Evolutionary conservation across 2,113 vertebrate genomes (phyloP).

Genomic region (Pituophis catenifer): DNA sequence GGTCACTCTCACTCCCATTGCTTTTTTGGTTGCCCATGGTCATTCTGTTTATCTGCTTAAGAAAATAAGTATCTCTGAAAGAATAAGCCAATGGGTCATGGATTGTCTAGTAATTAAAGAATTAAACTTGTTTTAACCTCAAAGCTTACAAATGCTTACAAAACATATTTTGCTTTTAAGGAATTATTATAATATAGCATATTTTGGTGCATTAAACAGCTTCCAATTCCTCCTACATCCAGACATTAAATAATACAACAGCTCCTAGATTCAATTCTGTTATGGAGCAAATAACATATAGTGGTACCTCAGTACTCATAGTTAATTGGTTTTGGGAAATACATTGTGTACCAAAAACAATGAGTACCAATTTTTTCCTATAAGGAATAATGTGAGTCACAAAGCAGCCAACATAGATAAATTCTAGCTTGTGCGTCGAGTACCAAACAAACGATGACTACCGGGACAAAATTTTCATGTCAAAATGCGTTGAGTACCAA

Average conservation of each 20-base stretch:
- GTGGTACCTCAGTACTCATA: background rate
- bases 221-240: background rate
- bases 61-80: background rate
- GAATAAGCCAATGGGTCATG: background rate
- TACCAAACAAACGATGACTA: background rate
- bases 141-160: background rate
- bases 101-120: background rate
- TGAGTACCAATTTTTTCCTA: background rate
- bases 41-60: background rate
- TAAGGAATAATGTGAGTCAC: background rate
- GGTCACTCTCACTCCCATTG: background rate
- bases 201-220: background rate
- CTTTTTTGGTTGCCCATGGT: background rate
- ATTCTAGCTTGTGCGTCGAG: background rate
- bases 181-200: background rate
- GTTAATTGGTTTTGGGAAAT: background rate
- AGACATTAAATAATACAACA: background rate
- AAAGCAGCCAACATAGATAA: background rate
- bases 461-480: background rate
- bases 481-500: background rate
- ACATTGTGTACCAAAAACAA: background rate
- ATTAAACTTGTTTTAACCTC: background rate
- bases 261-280: background rate
- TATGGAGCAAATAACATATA: background rate
- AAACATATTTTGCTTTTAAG: background rate